phyloP scores from a whole-genome alignment of 2,888 invertebrate species.

The Mimumesa dahlbomi region DNA sequence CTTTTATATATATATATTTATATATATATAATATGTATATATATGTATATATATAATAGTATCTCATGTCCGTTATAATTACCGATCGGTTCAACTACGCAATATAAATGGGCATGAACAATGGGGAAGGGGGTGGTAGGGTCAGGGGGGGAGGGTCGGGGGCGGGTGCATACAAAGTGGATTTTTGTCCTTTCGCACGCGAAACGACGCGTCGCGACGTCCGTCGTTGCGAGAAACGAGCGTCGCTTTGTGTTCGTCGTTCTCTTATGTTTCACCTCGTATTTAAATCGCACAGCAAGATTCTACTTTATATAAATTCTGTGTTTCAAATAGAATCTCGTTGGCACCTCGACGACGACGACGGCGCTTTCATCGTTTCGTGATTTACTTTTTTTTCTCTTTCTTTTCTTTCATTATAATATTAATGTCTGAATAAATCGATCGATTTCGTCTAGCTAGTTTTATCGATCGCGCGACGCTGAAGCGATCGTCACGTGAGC shows the following conservation, averaged over 20 bases:
- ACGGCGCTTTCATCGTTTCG: slow-evolving; percentile 2
- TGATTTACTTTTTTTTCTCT: no score
- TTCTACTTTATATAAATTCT: slow-evolving; percentile 46
- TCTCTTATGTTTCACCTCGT: slow-evolving; percentile 14
- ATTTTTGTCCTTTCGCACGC: slow-evolving; percentile 54
- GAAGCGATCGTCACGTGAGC: slow-evolving; percentile 34
- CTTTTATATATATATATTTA: slow-evolving; percentile 62
- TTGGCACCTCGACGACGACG: slow-evolving; percentile 23
- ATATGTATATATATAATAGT: slow-evolving; percentile 63
- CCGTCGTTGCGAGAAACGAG: slow-evolving; percentile 46
- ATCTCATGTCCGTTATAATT: slow-evolving; percentile 70
- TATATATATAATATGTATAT: slow-evolving; percentile 40
- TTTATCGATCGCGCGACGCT: slow-evolving; percentile 20
- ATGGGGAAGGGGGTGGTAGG: slow-evolving; percentile 57
- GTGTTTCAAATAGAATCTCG: slow-evolving; percentile 47
- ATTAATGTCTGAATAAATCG: slow-evolving; percentile 7
- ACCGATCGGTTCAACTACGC: slow-evolving; percentile 74
- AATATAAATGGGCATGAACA: slow-evolving; percentile 76
- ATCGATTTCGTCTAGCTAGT: slow-evolving; percentile 1
- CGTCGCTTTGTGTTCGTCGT: slow-evolving; percentile 35
- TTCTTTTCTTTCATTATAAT: no score
- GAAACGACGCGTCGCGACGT: slow-evolving; percentile 50
- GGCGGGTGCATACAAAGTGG: slow-evolving; percentile 72
- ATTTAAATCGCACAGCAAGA: slow-evolving; percentile 42
- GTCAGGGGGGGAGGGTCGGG: slow-evolving; percentile 11